These are phyloP conservation scores for Carassius carassius DNA, from an alignment of 2,113 vertebrate genomes.

Conservation along the genomic window DNA sequence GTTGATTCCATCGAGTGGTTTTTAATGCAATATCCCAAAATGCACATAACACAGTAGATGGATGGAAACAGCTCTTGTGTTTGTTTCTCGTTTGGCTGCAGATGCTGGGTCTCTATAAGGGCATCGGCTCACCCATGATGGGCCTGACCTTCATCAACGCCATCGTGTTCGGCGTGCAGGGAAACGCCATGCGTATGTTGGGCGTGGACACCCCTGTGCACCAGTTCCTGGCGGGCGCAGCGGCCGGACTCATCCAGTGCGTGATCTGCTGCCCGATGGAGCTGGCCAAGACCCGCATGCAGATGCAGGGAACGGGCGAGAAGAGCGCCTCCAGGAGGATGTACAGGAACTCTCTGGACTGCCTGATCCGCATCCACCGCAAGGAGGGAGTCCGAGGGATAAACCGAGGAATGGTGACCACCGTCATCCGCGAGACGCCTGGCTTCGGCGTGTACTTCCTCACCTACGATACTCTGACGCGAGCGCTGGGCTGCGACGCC, in stretches of 20 bases:
- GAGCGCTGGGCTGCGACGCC: constrained; percentile 85
- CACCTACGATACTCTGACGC: constrained; percentile 87
- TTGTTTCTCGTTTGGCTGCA: constrained; percentile 58
- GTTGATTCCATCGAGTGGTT: too few species aligned
- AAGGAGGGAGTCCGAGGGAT: constrained; percentile 86
- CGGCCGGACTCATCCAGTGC: constrained; percentile 90
- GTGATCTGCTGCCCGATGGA: constrained; percentile 98
- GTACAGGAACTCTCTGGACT: constrained; percentile 95
- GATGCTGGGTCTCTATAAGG: constrained; percentile 92
- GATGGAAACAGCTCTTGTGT: background rate
- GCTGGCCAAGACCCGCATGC: constrained; percentile 96
- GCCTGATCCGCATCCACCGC: constrained; percentile 87
- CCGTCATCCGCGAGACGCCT: constrained; percentile 89
- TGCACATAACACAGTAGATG: too few species aligned
- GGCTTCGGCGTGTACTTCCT: constrained; percentile 96
- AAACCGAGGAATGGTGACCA: constrained; percentile 91
- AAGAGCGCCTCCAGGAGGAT: constrained; percentile 81
- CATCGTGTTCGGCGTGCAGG: constrained; percentile 94
- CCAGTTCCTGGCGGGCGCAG: constrained; percentile 92
- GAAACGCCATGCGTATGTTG: constrained; percentile 86
- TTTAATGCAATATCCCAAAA: too few species aligned
- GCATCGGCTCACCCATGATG: constrained; percentile 97
- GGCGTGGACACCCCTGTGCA: constrained; percentile 86
- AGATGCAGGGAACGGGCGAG: constrained; percentile 89
- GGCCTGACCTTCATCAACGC: constrained; percentile 98